phyloP scores from a whole-genome alignment of 2,888 invertebrate genomes.

The Tetragonula carbonaria region DNA sequence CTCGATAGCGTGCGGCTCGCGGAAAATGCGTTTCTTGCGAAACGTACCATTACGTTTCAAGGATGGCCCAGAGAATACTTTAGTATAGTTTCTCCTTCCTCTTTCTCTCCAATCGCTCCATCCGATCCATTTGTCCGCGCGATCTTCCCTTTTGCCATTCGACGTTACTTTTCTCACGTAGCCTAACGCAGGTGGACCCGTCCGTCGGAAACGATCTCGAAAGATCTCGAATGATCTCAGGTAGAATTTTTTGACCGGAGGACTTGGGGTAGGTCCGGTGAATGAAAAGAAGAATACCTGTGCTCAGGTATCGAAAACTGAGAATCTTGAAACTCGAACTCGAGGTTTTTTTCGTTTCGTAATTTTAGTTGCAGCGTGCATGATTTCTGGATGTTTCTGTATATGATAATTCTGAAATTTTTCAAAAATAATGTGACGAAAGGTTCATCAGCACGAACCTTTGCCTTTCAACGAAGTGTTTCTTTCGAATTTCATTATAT shows the following conservation, averaged over 20 bases:
- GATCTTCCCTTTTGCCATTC: not conserved
- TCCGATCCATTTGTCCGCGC: conserved; percentile 14
- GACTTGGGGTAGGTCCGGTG: not conserved
- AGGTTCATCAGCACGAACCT: no score
- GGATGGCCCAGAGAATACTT: conserved; percentile 26
- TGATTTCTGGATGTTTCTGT: no score
- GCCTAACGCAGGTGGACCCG: conserved; percentile 14
- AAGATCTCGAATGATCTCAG: not conserved
- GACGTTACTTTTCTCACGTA: conserved; percentile 38
- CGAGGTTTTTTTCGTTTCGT: not conserved
- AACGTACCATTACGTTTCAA: conserved; percentile 41
- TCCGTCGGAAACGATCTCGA: conserved; percentile 7
- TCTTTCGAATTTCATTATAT: no score
- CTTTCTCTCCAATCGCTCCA: not conserved
- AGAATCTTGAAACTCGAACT: no score
- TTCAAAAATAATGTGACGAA: no score
- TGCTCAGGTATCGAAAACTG: no score
- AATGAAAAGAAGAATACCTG: not conserved
- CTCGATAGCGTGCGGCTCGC: conserved; percentile 5
- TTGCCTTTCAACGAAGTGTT: no score
- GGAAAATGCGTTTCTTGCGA: conserved; percentile 44
- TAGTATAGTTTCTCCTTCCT: conserved; percentile 13
- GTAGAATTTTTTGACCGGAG: not conserved
- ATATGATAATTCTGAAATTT: no score
- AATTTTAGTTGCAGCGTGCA: not conserved